Evolutionary conservation across 2,113 vertebrate genomes (phyloP).

Genomic region (Otolemur garnettii): DNA sequence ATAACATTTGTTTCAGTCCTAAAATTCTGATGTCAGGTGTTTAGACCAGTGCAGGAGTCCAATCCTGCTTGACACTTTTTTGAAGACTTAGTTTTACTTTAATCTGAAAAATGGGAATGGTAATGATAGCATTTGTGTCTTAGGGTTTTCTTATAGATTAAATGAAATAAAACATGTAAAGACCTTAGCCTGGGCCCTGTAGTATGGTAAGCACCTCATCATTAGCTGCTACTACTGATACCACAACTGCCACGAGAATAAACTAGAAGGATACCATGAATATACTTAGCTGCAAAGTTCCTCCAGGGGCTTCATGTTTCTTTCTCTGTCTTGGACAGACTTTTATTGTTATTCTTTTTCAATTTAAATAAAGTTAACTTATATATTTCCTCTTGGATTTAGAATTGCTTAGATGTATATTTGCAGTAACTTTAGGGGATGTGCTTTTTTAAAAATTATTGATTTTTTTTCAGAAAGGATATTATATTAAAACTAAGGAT

Average conservation of each 20-base stretch:
- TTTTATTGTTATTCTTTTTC: constrained; percentile 15
- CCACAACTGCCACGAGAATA: fast-evolving
- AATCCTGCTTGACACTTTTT: constrained; percentile 13
- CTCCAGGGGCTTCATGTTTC: not conserved
- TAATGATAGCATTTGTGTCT: not conserved
- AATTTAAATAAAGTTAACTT: constrained; percentile 63
- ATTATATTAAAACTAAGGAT: constrained; percentile 74
- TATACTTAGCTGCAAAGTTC: not conserved
- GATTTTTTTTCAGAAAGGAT: constrained; percentile 76
- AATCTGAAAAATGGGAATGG: constrained; percentile 17
- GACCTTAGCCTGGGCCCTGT: not conserved
- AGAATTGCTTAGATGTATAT: constrained; percentile 60
- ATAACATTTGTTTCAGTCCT: not conserved
- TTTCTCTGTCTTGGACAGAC: constrained; percentile 40
- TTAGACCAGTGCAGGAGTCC: not conserved
- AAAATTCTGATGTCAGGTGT: not conserved
- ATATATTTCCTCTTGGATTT: constrained; percentile 63
- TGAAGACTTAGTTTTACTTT: not conserved
- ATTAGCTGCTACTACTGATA: fast-evolving
- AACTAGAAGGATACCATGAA: not conserved
- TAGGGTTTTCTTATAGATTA: not conserved
- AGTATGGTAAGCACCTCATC: fast-evolving
- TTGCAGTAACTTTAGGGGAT: constrained; percentile 1
- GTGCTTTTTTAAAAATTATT: not conserved
- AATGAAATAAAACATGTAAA: not conserved